phyloP scores from a whole-genome alignment of 2,888 invertebrate genomes.

The Camptogramma bilineatum region DNA sequence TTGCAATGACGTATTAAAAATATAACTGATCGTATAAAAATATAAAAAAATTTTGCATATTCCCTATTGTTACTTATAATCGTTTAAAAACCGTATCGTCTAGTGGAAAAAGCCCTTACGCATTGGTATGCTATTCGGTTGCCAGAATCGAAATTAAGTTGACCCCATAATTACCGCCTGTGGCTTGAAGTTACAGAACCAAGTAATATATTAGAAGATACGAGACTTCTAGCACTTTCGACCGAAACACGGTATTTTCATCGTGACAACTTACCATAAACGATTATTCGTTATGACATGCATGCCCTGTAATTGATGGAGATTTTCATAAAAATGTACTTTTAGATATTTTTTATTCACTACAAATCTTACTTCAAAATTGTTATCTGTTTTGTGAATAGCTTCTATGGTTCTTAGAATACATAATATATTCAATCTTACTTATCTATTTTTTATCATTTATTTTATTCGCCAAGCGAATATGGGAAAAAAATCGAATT shows the following conservation, averaged over 20 bases:
- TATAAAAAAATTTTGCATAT: too few relatives aligned
- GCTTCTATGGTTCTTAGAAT: neutral
- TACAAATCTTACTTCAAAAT: neutral
- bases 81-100: conserved; percentile 4
- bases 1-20: too few relatives aligned
- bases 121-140: conserved; percentile 11
- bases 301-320: conserved; percentile 29
- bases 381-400: neutral
- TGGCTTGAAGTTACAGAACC: conserved; percentile 37
- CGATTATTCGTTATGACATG: conserved; percentile 44
- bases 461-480: too few relatives aligned
- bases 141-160: conserved; percentile 48
- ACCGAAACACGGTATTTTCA: conserved; percentile 30
- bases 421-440: too few relatives aligned
- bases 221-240: conserved; percentile 30
- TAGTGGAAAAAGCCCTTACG: neutral
- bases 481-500: too few relatives aligned
- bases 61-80: neutral
- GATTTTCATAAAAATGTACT: conserved; percentile 20
- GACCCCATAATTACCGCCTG: conserved; percentile 48
- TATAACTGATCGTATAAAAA: too few relatives aligned
- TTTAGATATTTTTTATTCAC: conserved; percentile 5
- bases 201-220: conserved; percentile 42
- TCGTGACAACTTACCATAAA: conserved; percentile 46
- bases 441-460: too few relatives aligned